Base-by-base conservation (phyloP, 1,140 invertebrate species). In the Druon quercuslanigerum region DNA sequence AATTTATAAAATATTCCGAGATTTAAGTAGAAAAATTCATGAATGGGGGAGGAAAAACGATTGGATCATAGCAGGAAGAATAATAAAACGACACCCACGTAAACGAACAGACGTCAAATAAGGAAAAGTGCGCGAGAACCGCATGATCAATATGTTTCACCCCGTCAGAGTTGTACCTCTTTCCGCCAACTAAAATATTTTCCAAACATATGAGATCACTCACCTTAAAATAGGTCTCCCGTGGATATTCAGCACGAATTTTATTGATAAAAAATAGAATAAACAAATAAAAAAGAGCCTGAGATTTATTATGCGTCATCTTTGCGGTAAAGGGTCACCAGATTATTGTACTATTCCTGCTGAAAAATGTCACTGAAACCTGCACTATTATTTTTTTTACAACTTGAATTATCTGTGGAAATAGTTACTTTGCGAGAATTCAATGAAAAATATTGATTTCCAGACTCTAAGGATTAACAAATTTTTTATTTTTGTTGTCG, bases 81-180 rank as follows among this genome's bases (percentile, higher is more conserved):
- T 25, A 25, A 25, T 25, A 25, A 25, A 25, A 25, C 3, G 20
- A 25, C 20, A 25, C 20, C 20, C 20, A 25, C 20, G 1, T 25
- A 25, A 25, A 25, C 20, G 20, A 25, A 25, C 1, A 25, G 20
- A 25, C 20, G 20, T 25, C 20, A 25, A 25, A 25, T 1, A 25
- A 25, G 20, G 20, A 25, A 66, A 66, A 66, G 19, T 60, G 5
- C 4, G 25, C 57, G 25, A 33, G 57, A 33, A 66, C 1, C 57
- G 25, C 25, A 66, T 66, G 57, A 66, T 66, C 57, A 66, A 66
- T 66, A 66, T 66, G 57, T 66, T 66, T 66, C 25, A 66, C 57
- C 57, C 25, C 57, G 33, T 66, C 33, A 66, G 33, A 66, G 4
- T 66, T 66, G 40, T 66, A 16, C 25, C 33, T 33, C 25, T 40